Conservation (phyloP, 2,888 invertebrate genomes). For the Leptinotarsa haldemani region DNA sequence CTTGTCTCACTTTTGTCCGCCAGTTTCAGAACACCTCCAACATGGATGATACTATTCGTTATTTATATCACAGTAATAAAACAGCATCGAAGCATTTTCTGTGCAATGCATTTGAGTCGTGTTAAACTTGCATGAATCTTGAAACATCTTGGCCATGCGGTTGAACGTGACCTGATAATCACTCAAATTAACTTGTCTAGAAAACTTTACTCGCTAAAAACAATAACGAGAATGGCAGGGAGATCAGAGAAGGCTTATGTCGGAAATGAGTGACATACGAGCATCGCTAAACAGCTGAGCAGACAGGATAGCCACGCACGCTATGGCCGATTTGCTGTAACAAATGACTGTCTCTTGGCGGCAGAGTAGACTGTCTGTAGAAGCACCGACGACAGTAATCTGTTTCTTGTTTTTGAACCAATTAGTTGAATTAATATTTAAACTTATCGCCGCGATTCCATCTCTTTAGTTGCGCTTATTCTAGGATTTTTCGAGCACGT, state of each 20-base stretch:
- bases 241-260: conserved; percentile 59
- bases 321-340: conserved; percentile 67
- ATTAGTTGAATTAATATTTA: conserved; percentile 66
- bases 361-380: conserved; percentile 61
- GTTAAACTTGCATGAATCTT: conserved; percentile 16
- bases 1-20: not conserved
- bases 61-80: not conserved
- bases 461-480: conserved; percentile 43
- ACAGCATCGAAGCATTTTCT: not conserved
- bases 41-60: not conserved
- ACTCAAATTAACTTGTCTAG: conserved; percentile 26
- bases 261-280: conserved; percentile 68
- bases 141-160: conserved; percentile 6
- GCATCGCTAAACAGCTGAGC: conserved; percentile 67
- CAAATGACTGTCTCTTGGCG: conserved; percentile 66
- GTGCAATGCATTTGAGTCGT: not conserved
- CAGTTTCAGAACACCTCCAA: not conserved
- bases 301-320: conserved; percentile 65
- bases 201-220: conserved; percentile 30
- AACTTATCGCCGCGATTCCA: conserved; percentile 55
- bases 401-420: conserved; percentile 63
- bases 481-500: conserved; percentile 43
- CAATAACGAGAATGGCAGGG: conserved; percentile 42
- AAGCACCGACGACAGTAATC: conserved; percentile 58
- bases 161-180: conserved; percentile 19